phyloP scores from a whole-genome alignment of 2,888 invertebrate species.

The Brenthis daphne region DNA sequence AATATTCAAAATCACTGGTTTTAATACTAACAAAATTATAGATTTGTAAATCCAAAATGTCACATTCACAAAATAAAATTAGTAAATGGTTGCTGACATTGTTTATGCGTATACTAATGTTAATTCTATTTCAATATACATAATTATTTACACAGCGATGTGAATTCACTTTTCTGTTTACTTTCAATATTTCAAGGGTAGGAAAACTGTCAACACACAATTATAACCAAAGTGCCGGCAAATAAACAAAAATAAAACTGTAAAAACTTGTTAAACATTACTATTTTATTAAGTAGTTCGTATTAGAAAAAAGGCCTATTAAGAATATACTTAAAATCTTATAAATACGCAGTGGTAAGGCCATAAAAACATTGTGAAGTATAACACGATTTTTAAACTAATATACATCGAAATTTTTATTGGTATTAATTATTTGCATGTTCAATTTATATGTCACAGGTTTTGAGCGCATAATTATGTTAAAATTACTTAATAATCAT shows the following conservation, averaged over 20 bases:
- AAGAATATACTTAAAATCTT: slow-evolving; percentile 25
- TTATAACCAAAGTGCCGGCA: slow-evolving; percentile 73
- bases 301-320: slow-evolving; percentile 4
- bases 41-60: no score
- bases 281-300: neutral
- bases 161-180: slow-evolving; percentile 9
- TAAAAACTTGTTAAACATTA: neutral
- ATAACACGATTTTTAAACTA: slow-evolving; percentile 11
- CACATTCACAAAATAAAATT: no score
- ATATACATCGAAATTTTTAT: slow-evolving; percentile 3
- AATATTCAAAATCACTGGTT: no score
- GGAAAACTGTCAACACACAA: slow-evolving; percentile 54
- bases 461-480: slow-evolving; percentile 51
- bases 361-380: slow-evolving; percentile 26
- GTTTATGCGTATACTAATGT: no score
- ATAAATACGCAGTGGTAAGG: slow-evolving; percentile 34
- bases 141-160: neutral
- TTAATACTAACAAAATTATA: no score
- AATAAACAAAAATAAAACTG: slow-evolving; percentile 37
- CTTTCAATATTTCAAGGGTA: slow-evolving; percentile 56
- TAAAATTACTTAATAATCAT: slow-evolving; percentile 61
- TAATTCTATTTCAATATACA: no score
- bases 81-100: no score
- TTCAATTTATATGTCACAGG: neutral
- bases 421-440: neutral